A percentile compares a stretch with the other conserved stretches of the same genome.
These are phyloP conservation scores for Mirza zaza DNA, from an alignment of 2,113 vertebrate species.

Conservation along the genomic window DNA sequence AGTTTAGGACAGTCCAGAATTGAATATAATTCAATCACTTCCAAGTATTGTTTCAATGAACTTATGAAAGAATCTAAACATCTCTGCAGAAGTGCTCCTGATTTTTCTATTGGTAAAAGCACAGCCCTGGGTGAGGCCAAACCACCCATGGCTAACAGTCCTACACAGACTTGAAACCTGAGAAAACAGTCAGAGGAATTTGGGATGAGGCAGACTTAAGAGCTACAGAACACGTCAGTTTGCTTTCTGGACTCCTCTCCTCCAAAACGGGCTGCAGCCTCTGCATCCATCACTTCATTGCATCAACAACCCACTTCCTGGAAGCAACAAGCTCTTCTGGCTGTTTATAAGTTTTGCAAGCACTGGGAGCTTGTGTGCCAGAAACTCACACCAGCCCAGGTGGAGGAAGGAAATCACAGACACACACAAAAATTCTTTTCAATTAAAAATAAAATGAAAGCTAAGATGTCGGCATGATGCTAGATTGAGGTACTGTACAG, in stretches of 20 bases:
- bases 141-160: neutral
- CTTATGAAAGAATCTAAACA: neutral
- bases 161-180: neutral
- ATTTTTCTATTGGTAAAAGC: constrained; percentile 48
- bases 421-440: neutral
- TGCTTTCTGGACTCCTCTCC: constrained; percentile 51
- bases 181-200: constrained; percentile 41
- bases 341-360: constrained; percentile 71
- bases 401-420: neutral
- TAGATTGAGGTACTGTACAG: neutral
- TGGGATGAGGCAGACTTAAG: constrained; percentile 66
- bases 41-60: constrained; percentile 43
- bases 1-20: constrained; percentile 9
- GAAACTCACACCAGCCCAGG: constrained; percentile 45
- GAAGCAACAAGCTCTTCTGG: constrained; percentile 26
- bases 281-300: constrained; percentile 42
- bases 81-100: neutral
- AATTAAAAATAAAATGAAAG: constrained; percentile 31
- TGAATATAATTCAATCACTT: constrained; percentile 26
- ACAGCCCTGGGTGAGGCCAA: neutral
- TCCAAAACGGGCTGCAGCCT: neutral
- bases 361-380: constrained; percentile 19
- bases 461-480: neutral
- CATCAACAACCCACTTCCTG: constrained; percentile 63
- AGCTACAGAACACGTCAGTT: constrained; percentile 73